A percentile compares a stretch with the other conserved stretches of the same genome.
phyloP scores from a whole-genome alignment of 1,140 invertebrate genomes.

The Trichonephila inaurata region DNA sequence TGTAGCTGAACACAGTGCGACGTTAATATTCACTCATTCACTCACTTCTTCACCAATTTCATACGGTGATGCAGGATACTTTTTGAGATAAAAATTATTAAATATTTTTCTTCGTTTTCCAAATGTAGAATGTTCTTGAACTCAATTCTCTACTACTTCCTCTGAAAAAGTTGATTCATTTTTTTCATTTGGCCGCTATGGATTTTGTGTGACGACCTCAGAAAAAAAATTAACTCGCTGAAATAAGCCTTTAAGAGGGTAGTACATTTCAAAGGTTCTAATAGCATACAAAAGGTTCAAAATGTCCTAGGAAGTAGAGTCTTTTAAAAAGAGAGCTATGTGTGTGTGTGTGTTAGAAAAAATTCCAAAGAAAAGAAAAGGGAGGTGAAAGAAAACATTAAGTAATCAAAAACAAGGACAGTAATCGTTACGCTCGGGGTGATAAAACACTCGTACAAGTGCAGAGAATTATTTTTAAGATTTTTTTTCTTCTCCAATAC shows the following conservation, averaged over 20 bases:
- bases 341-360: not conserved
- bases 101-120: too few relatives aligned
- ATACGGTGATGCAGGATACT: too few relatives aligned
- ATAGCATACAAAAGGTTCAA: not conserved
- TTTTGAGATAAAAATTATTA: too few relatives aligned
- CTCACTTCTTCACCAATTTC: too few relatives aligned
- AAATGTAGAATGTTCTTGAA: too few relatives aligned
- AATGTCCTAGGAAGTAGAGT: not conserved
- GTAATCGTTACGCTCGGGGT: slow-evolving; percentile 17
- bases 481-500: not conserved
- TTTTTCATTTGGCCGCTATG: too few relatives aligned
- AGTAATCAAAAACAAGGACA: slow-evolving; percentile 28
- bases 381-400: not conserved
- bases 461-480: slow-evolving; percentile 21
- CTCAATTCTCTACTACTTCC: too few relatives aligned
- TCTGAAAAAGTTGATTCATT: too few relatives aligned
- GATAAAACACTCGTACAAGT: slow-evolving; percentile 37
- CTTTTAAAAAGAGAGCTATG: not conserved
- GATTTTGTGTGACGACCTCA: not conserved
- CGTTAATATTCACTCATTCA: too few relatives aligned
- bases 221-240: not conserved
- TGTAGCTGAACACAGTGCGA: too few relatives aligned
- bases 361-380: not conserved
- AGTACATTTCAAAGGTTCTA: not conserved
- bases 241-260: not conserved